Evolutionary conservation across 2,113 vertebrate genomes (phyloP).

Genomic region (Pardalotus punctatus): DNA sequence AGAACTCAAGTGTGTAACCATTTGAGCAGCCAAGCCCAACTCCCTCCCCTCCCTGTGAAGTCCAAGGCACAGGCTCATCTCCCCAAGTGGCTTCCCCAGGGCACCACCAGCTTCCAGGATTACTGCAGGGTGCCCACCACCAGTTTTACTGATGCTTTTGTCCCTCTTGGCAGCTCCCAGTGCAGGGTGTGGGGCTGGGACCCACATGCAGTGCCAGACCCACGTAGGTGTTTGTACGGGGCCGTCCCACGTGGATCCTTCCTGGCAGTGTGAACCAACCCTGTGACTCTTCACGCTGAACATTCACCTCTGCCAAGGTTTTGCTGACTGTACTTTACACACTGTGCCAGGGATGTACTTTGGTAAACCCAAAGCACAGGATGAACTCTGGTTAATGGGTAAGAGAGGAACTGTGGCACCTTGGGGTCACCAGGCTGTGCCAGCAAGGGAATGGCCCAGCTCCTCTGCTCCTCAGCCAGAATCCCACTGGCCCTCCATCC

Average conservation of each 20-base stretch:
- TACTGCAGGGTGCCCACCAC: background rate
- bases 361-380: background rate
- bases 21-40: background rate
- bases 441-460: background rate
- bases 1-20: accelerated
- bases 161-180: background rate
- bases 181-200: accelerated
- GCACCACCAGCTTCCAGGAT: background rate
- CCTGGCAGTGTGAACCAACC: background rate
- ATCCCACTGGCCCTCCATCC: background rate
- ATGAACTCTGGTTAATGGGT: background rate
- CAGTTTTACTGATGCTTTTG: background rate
- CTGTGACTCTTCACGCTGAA: accelerated
- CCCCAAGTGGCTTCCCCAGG: background rate
- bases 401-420: accelerated
- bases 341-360: background rate
- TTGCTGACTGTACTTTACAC: background rate
- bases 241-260: accelerated
- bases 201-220: background rate
- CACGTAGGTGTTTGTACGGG: accelerated
- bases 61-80: background rate
- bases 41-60: background rate
- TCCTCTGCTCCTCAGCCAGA: background rate
- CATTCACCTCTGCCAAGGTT: background rate
- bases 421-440: accelerated